phyloP scores from a whole-genome alignment of 2,113 vertebrate species.

The Catharus fuscescens region DNA sequence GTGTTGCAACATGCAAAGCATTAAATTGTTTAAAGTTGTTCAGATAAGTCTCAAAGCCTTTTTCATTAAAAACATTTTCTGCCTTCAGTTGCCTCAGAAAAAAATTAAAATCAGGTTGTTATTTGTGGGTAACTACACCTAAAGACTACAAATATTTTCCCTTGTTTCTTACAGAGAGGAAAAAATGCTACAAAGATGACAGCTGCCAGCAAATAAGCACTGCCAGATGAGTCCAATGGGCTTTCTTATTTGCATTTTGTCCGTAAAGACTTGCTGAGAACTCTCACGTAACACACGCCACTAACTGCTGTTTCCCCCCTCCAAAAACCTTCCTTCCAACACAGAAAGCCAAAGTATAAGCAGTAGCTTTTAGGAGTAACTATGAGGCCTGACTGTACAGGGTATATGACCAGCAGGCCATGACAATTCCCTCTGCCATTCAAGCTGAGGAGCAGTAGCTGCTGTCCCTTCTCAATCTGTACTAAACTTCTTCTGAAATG shows the following conservation, averaged over 20 bases:
- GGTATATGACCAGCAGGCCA: background rate
- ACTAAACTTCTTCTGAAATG: background rate
- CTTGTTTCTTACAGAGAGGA: background rate
- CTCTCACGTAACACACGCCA: rapidly evolving
- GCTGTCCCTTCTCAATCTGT: background rate
- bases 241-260: background rate
- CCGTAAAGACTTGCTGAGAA: background rate
- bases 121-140: background rate
- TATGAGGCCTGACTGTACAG: background rate
- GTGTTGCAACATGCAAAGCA: background rate
- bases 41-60: background rate
- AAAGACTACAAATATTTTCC: background rate
- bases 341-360: background rate
- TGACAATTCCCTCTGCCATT: background rate
- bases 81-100: background rate
- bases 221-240: background rate
- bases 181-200: background rate
- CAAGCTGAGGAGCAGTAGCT: background rate
- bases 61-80: slow-evolving; percentile 12
- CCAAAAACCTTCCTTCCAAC: background rate
- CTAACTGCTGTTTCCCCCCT: background rate
- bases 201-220: background rate
- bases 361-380: background rate
- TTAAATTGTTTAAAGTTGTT: slow-evolving; percentile 8
- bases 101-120: background rate